Base-by-base conservation (phyloP, 2,888 invertebrate species). In the Aethes cnicana region DNA sequence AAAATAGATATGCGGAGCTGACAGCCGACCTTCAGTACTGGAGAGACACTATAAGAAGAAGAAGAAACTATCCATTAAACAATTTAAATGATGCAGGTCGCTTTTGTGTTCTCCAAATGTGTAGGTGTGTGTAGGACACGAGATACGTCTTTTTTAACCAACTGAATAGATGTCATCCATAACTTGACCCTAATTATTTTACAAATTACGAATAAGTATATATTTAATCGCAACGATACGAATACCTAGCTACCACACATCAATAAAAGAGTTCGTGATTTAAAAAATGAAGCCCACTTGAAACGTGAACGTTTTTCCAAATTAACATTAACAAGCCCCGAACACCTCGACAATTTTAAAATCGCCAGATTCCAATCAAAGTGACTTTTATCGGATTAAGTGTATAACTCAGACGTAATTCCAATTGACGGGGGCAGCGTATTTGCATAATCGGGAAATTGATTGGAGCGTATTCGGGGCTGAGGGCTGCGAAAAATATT, bases 391-490 rank as follows among this genome's bases (percentile, higher is more conserved):
- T 52, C 37, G 26, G 52, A 52, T 52, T 52, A 46, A 52, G 52
- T 37, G 50, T 52, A 52, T 50, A 52, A 44, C 44, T 44, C 44
- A 39, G 46, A 33, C 37, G 52, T 50, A 44, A 50, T 50, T 30
- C 50, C 50, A 23, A 46, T 52, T 44, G 52, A 37, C 50, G 44
- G 37, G 50, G 44, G 44, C 32, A 36, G 14, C 32, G 52, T 52
- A 52, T 52, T 52, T 52, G 44, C 52, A 52, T 52, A 52, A 52
- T 52, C 39, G 52, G 46, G 32, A 52, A 52, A 52, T 52, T 52
- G 52, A 52, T 52, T 52, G 52, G 44, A 46, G 37, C 46, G 44
- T 52, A 46, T 46, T 39, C 39, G 41, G 47, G 30, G 28, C 28
- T 20, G 18, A n/a, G 16, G 42, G 21, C 8, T 2, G 23, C 32